Evolutionary conservation across 2,113 vertebrate species (phyloP).

Genomic region (Dipodomys merriami): DNA sequence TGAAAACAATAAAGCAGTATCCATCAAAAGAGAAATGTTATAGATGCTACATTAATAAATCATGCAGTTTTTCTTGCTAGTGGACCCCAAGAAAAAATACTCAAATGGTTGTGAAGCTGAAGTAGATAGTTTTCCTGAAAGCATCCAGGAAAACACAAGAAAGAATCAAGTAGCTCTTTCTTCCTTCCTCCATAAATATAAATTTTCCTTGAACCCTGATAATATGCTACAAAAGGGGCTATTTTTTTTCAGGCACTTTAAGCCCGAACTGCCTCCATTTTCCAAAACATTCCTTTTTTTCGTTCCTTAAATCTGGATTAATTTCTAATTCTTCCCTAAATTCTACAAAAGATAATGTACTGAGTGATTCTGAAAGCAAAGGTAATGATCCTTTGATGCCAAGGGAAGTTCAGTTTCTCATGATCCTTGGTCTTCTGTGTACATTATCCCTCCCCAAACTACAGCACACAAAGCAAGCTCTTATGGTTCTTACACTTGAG

Average conservation of each 20-base stretch:
- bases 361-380: not conserved
- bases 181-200: not conserved
- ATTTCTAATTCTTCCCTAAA: not conserved
- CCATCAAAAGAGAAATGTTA: not conserved
- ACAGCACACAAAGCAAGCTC: not conserved
- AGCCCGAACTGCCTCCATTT: not conserved
- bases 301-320: not conserved
- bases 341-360: not conserved
- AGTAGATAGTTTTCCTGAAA: not conserved
- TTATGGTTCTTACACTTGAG: not conserved
- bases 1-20: not conserved
- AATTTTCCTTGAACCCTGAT: not conserved
- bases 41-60: not conserved
- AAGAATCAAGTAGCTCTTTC: not conserved
- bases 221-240: not conserved
- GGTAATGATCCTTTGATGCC: not conserved
- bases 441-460: not conserved
- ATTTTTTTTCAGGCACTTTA: not conserved
- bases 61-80: not conserved
- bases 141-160: not conserved
- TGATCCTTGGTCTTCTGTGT: not conserved
- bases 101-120: not conserved
- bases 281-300: not conserved
- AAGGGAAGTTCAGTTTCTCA: not conserved
- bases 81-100: slow-evolving; percentile 10